Evolutionary conservation across 2,888 invertebrate species (phyloP).

Genomic region (Pyrgus malvae): DNA sequence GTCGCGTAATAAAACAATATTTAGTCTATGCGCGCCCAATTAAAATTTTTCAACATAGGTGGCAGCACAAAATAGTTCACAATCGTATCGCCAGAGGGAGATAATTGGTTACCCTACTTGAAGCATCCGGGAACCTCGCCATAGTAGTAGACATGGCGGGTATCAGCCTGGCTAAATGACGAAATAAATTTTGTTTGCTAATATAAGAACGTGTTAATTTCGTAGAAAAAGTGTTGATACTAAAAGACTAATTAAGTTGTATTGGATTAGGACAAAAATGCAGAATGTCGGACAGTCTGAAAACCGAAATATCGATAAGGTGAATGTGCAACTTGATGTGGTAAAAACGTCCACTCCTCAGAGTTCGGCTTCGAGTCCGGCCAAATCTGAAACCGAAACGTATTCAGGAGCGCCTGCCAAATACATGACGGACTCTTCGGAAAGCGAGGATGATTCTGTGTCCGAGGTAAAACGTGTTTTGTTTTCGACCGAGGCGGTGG

Average conservation of each 20-base stretch:
- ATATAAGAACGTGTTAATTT: constrained; percentile 80
- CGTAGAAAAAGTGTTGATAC: constrained; percentile 78
- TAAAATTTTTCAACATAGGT: constrained; percentile 61
- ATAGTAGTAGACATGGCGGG: constrained; percentile 92
- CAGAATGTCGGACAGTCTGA: constrained; percentile 95
- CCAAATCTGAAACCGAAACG: constrained; percentile 93
- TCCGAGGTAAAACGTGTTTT: constrained; percentile 92
- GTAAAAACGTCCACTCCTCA: constrained; percentile 91
- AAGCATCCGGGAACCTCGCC: constrained; percentile 87
- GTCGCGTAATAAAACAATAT: neutral
- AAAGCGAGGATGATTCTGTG: constrained; percentile 97
- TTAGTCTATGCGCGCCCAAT: constrained; percentile 32
- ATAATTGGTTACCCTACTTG: constrained; percentile 80
- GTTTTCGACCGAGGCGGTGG: constrained; percentile 80
- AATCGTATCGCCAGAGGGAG: constrained; percentile 69
- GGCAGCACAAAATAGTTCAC: constrained; percentile 63
- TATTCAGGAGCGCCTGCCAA: constrained; percentile 92
- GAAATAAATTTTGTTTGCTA: constrained; percentile 83
- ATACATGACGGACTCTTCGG: constrained; percentile 96
- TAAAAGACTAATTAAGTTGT: constrained; percentile 79
- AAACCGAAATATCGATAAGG: constrained; percentile 91
- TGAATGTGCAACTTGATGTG: constrained; percentile 87
- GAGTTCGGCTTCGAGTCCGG: constrained; percentile 91
- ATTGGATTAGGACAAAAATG: constrained; percentile 90
- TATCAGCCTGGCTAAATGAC: constrained; percentile 86